phyloP scores from a whole-genome alignment of 1,140 invertebrate species.

The Pogonomyrmex californicus region DNA sequence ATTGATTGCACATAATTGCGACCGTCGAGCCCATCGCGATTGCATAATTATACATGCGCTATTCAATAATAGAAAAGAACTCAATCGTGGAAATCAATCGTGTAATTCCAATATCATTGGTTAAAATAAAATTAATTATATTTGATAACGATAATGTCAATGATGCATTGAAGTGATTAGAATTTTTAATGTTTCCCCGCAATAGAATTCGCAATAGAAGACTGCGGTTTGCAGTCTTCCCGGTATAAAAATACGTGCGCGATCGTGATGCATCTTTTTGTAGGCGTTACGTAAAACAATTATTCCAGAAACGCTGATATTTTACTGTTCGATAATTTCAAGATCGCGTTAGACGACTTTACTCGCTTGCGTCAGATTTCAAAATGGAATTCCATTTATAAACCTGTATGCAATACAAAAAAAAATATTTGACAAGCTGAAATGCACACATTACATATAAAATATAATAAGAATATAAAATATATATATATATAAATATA shows the following conservation, averaged over 20 bases:
- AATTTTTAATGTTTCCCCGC: not conserved
- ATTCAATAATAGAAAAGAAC: not conserved
- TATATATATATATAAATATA: not conserved
- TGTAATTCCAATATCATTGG: not conserved
- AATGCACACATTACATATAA: no score
- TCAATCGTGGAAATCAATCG: not conserved
- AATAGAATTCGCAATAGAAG: not conserved
- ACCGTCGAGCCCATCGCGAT: not conserved
- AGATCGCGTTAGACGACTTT: not conserved
- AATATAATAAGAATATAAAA: not conserved
- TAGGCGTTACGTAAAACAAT: not conserved
- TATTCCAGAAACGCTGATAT: constrained; percentile 11
- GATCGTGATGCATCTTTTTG: not conserved
- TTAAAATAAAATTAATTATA: constrained; percentile 17
- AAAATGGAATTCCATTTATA: not conserved
- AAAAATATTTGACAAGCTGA: not conserved
- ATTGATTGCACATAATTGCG: constrained; percentile 11
- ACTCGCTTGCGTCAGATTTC: not conserved
- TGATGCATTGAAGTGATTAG: not conserved
- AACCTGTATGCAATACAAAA: not conserved
- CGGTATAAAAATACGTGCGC: not conserved
- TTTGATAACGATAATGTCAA: constrained; percentile 6
- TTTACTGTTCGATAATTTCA: constrained; percentile 14
- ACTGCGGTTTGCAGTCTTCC: not conserved
- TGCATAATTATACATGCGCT: not conserved